Percentiles rank a stretch among this genome's conserved stretches.
phyloP scores from a whole-genome alignment of 2,113 vertebrate species.

The Carlito syrichta region DNA sequence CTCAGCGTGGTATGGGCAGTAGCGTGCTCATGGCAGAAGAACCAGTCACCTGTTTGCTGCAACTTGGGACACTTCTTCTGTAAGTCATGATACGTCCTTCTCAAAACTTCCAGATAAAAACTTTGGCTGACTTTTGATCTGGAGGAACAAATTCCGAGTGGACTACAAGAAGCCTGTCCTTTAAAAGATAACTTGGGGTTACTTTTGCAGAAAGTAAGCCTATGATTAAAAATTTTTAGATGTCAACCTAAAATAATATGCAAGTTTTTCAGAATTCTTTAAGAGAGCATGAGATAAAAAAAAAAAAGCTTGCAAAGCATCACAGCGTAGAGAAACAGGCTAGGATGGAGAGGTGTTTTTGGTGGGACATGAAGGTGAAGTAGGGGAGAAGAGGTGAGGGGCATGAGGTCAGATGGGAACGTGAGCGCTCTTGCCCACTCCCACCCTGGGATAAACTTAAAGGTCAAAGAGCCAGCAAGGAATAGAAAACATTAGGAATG shows the following conservation, averaged over 20 bases:
- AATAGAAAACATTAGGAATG: background rate
- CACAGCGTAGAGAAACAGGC: background rate
- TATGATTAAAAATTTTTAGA: background rate
- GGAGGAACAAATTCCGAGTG: too few relatives aligned
- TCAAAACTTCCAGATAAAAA: too few relatives aligned
- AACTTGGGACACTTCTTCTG: too few relatives aligned
- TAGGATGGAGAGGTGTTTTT: background rate
- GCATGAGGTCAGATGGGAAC: background rate
- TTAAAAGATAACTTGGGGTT: too few relatives aligned
- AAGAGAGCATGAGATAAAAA: background rate
- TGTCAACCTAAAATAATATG: background rate
- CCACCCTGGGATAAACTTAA: background rate
- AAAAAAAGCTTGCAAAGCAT: background rate
- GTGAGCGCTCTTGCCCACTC: too few relatives aligned
- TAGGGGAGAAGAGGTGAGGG: background rate
- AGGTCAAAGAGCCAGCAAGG: background rate
- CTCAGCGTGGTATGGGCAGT: too few relatives aligned
- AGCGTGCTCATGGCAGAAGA: too few relatives aligned
- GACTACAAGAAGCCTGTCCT: too few relatives aligned
- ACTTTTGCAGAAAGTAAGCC: background rate
- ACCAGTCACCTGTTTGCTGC: too few relatives aligned
- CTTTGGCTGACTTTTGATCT: too few relatives aligned
- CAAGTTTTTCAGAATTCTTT: slow-evolving; percentile 2
- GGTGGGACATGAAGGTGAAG: background rate
- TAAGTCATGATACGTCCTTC: too few relatives aligned